Base-by-base conservation (phyloP, 2,888 invertebrate genomes). In the Axea sp. region DNA sequence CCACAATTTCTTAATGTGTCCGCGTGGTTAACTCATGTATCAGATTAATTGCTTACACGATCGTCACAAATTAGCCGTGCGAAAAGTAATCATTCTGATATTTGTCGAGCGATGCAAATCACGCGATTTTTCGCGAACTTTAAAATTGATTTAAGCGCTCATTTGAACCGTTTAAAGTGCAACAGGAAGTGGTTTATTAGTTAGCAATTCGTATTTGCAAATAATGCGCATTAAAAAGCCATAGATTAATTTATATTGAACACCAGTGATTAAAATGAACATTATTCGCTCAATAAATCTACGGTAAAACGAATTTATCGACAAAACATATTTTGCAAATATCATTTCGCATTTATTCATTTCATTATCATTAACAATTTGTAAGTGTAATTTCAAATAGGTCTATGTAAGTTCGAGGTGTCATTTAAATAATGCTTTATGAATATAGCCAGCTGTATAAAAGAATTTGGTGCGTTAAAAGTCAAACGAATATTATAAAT, bases 31-130 rank as follows among this genome's bases (percentile, higher is more conserved):
- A 41, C 30, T 33, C 68, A 8, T 59, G 67, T 57, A 49, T 68
- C 43, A 59, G 41, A 68, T 68, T 68, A 68, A 68, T 68, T 57
- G 49, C 47, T 33, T 59, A 49, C 41, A 59, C 22, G 47, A 67
- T 55, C 35, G 53, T 39, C 67, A 35, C 30, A 47, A 51, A 64
- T 49, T 64, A 51, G 30, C 17, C 49, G 31, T 12, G 12, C 17
- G 26, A 14, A 37, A 55, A 30, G 45, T 30, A 37, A 45, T 39
- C 30, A 15, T 17, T 65, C 3, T 12, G 19, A 11, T 28, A 43
- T 43, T 30, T 39, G 30, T 30, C 31, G 39, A 5, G 15, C 6
- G 30, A 30, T 39, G 30, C 49, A 62, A 57, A 57, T 57, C 31
- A n/a, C 7, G 14, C 33, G 28, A 43, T 31, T 31, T 33, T 41